These are phyloP conservation scores for Villa cingulata DNA, from an alignment of 2,888 invertebrate genomes.

Conservation along the genomic window DNA sequence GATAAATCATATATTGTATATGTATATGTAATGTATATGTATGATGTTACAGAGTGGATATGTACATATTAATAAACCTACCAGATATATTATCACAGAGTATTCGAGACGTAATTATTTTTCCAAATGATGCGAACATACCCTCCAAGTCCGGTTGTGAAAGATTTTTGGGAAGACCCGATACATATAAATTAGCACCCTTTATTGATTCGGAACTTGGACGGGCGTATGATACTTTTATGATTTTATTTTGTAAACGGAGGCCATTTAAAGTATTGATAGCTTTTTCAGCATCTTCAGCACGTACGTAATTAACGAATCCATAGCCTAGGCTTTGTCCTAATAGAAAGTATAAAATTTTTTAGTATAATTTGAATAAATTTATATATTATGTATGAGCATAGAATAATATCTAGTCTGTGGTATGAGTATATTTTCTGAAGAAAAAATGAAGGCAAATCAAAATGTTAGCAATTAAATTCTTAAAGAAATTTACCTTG, in stretches of 20 bases:
- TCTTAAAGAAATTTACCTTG: conserved; percentile 23
- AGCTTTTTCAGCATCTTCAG: conserved; percentile 97
- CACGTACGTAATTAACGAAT: conserved; percentile 97
- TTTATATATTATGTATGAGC: neutral
- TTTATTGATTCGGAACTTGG: conserved; percentile 97
- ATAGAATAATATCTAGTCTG: neutral
- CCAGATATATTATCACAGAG: conserved; percentile 73
- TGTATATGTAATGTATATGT: too few relatives aligned
- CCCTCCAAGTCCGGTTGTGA: conserved; percentile 89
- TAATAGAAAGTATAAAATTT: conserved; percentile 7
- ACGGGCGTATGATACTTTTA: conserved; percentile 96
- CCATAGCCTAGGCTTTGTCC: conserved; percentile 99
- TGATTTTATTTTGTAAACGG: conserved; percentile 97
- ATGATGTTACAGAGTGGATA: too few relatives aligned
- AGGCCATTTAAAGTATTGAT: conserved; percentile 96
- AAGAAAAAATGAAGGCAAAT: neutral
- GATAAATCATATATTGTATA: too few relatives aligned
- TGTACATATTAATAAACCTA: conserved; percentile 21
- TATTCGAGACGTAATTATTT: conserved; percentile 93
- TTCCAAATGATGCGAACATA: conserved; percentile 86
- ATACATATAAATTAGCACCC: conserved; percentile 94
- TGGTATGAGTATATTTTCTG: neutral
- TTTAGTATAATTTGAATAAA: neutral
- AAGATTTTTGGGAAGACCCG: conserved; percentile 94
- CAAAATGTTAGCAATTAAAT: neutral